phyloP scores from a whole-genome alignment of 2,888 invertebrate genomes.

The Macrophya alboannulata region DNA sequence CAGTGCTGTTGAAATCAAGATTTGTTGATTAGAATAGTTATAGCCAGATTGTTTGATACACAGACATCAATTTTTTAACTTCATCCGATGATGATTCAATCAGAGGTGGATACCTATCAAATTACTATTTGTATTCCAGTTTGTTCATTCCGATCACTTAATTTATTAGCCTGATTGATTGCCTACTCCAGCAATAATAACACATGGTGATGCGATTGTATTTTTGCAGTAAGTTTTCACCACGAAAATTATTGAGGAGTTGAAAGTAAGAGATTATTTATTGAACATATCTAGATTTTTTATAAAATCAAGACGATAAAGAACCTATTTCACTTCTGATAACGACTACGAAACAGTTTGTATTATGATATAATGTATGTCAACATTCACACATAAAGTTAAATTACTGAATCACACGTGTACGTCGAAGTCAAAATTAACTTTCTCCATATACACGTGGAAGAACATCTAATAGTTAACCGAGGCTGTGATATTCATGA shows the following conservation, averaged over 20 bases:
- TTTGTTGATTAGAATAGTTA: background rate
- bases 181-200: no score
- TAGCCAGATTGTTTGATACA: background rate
- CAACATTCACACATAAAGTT: background rate
- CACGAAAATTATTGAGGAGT: background rate
- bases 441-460: background rate
- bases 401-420: background rate
- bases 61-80: background rate
- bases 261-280: background rate
- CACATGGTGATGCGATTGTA: background rate
- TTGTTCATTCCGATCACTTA: background rate
- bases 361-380: background rate
- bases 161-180: background rate
- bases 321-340: background rate
- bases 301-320: background rate
- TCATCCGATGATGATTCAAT: background rate
- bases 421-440: background rate
- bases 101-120: background rate
- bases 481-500: background rate
- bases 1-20: slow-evolving; percentile 65
- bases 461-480: background rate
- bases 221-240: background rate
- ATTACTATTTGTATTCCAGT: background rate
- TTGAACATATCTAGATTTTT: background rate
- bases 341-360: background rate